These are phyloP conservation scores for Achroia grisella DNA, from an alignment of 1,140 invertebrate genomes.

Conservation along the genomic window DNA sequence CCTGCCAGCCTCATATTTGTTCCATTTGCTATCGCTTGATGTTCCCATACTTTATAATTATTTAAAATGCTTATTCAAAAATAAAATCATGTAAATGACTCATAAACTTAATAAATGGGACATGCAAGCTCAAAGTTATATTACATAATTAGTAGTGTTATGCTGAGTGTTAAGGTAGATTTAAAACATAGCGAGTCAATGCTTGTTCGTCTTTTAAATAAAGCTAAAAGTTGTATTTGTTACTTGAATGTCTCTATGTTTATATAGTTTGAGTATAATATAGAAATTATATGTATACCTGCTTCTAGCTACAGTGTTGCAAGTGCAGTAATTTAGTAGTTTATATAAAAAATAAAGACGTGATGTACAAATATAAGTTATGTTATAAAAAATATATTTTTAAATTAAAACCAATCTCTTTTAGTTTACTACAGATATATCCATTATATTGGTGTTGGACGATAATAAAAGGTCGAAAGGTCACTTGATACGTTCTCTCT, in stretches of 20 bases:
- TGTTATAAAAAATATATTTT: no score
- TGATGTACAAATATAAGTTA: no score
- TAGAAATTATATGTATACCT: no score
- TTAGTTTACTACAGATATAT: no score
- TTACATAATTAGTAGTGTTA: background rate
- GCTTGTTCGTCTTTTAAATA: background rate
- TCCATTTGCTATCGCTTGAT: slow-evolving; percentile 29
- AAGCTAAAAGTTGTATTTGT: background rate
- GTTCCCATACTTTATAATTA: slow-evolving; percentile 42
- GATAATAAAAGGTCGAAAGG: slow-evolving; percentile 19
- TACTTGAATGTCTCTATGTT: no score
- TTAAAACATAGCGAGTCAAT: background rate
- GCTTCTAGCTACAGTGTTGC: no score
- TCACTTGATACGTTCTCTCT: slow-evolving; percentile 6
- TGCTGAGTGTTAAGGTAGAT: background rate
- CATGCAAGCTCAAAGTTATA: background rate
- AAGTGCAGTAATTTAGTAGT: no score
- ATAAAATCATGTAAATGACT: slow-evolving; percentile 6
- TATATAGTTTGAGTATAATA: no score
- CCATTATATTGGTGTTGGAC: no score
- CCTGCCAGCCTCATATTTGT: slow-evolving; percentile 60
- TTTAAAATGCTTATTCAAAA: slow-evolving; percentile 36
- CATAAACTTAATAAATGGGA: background rate
- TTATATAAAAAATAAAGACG: no score
- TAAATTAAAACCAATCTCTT: no score